A percentile compares a stretch with the other conserved stretches of the same genome.
Conservation (phyloP, 1,140 invertebrate genomes). For the Cheumatopsyche charites region DNA sequence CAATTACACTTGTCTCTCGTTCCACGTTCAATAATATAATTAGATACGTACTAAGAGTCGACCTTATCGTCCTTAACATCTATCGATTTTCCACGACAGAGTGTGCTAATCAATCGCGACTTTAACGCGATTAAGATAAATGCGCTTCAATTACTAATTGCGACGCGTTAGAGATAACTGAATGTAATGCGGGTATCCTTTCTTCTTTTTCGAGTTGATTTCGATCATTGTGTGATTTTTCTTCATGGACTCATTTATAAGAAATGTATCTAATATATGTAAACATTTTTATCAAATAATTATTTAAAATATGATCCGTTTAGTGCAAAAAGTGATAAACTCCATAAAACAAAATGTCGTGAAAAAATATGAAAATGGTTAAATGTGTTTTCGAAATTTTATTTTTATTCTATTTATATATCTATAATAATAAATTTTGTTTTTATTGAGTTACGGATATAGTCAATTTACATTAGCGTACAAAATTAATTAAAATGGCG, state of each 20-base stretch:
- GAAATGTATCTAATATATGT: no score
- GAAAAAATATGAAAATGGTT: no score
- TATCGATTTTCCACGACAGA: conserved; percentile 5
- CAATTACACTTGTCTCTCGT: background rate
- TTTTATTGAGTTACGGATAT: no score
- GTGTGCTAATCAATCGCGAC: background rate
- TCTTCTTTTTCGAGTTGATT: background rate
- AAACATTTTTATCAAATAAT: background rate
- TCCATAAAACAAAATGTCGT: no score
- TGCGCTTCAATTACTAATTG: background rate
- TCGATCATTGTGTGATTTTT: no score
- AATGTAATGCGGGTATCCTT: background rate
- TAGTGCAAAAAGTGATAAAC: background rate
- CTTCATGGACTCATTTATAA: no score
- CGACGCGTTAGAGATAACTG: background rate
- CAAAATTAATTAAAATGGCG: no score
- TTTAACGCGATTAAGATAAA: conserved; percentile 1
- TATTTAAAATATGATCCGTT: background rate
- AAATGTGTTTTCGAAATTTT: no score
- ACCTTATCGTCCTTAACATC: background rate
- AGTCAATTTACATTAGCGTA: no score
- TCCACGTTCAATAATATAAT: background rate
- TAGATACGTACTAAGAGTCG: background rate
- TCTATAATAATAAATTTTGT: no score
- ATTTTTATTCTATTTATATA: no score